Conservation (phyloP, 2,797 vertebrate species). For the Ceryle rudis region DNA sequence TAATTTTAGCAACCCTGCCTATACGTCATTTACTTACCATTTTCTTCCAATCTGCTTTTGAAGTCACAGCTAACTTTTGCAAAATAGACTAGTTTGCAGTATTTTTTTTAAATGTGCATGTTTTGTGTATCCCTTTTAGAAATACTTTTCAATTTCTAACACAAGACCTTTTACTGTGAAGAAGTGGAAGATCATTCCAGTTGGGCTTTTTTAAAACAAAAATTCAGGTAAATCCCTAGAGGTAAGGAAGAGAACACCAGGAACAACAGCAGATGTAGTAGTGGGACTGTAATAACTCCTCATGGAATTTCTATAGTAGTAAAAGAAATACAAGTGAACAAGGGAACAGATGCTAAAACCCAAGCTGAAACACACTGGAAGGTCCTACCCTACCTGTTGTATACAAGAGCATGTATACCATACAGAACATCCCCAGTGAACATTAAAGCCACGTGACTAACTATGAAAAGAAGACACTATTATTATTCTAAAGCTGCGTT, state of each 20-base stretch:
- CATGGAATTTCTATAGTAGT: not conserved
- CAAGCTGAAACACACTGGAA: not conserved
- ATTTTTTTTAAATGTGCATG: not conserved
- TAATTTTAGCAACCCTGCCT: not conserved
- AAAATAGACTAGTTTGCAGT: not conserved
- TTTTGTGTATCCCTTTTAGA: not conserved
- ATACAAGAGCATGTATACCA: not conserved
- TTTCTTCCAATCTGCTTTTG: not conserved
- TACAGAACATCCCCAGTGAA: not conserved
- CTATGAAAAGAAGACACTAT: not conserved
- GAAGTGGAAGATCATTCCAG: not conserved
- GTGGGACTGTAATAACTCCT: not conserved
- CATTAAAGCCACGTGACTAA: not conserved
- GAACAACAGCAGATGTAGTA: not conserved
- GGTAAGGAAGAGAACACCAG: not conserved
- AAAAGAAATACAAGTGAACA: not conserved
- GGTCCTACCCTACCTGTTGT: not conserved
- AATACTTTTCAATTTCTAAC: not conserved
- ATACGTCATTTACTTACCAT: not conserved
- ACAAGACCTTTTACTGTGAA: not conserved
- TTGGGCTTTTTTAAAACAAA: not conserved
- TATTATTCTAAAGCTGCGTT: not conserved
- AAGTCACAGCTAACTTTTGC: not conserved
- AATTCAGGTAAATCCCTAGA: not conserved
- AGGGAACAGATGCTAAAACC: not conserved